Evolutionary conservation across 2,797 vertebrate species (phyloP).

Genomic region (Luscinia luscinia): DNA sequence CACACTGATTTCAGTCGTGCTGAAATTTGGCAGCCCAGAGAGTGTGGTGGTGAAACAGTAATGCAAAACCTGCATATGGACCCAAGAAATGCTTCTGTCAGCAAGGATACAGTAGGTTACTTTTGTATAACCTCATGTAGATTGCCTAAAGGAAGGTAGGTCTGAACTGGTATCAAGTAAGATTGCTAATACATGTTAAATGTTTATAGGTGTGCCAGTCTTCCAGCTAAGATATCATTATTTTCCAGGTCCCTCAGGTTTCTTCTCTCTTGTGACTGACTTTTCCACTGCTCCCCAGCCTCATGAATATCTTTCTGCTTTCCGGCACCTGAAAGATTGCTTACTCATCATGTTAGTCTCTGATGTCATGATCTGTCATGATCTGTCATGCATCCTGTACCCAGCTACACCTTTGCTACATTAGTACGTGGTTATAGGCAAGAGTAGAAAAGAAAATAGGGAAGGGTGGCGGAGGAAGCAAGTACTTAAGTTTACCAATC

Average conservation of each 20-base stretch:
- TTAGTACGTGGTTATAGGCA: not conserved
- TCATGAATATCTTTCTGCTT: not conserved
- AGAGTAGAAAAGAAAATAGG: not conserved
- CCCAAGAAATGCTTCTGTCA: not conserved
- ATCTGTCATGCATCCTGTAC: not conserved
- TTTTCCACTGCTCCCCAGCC: not conserved
- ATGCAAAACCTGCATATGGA: not conserved
- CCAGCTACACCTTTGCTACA: not conserved
- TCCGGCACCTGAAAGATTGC: not conserved
- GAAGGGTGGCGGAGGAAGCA: not conserved
- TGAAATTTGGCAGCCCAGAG: not conserved
- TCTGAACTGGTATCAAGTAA: not conserved
- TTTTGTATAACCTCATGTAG: not conserved
- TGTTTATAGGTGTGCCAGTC: not conserved
- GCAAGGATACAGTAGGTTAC: not conserved
- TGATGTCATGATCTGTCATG: not conserved
- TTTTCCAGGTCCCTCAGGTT: not conserved
- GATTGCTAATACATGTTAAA: not conserved
- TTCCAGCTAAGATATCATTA: not conserved
- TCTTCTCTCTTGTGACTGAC: not conserved
- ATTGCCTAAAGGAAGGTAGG: not conserved
- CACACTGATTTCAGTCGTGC: not conserved
- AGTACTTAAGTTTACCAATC: not conserved
- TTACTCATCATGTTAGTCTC: not conserved
- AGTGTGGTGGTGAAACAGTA: not conserved